Evolutionary conservation across 2,113 vertebrate species (phyloP).

Genomic region (Amphilophus citrinellus): DNA sequence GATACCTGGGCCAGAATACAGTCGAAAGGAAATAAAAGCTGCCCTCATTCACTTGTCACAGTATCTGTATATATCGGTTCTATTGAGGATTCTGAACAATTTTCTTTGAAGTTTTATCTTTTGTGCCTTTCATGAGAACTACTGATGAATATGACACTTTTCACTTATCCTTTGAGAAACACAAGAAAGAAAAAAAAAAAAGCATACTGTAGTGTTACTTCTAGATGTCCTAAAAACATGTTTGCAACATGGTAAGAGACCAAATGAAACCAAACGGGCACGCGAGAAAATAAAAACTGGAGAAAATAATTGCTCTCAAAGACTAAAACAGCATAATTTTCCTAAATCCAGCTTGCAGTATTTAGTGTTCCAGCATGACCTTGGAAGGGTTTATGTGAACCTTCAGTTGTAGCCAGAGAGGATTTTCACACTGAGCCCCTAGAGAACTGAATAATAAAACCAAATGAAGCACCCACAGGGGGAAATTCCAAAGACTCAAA

Average conservation of each 20-base stretch:
- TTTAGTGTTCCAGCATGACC: background rate
- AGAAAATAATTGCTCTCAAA: background rate
- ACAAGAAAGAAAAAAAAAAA: background rate
- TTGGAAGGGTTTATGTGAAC: conserved; percentile 15
- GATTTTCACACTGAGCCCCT: conserved; percentile 15
- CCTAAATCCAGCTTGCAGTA: background rate
- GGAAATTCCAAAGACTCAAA: conserved; percentile 32
- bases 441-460: conserved; percentile 39
- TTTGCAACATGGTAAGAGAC: background rate
- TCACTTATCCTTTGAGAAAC: background rate
- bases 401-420: conserved; percentile 7
- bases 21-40: conserved; percentile 44
- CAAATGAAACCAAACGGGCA: background rate
- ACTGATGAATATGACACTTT: background rate
- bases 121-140: background rate
- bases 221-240: background rate
- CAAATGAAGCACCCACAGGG: conserved; percentile 17
- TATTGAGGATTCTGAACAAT: conserved; percentile 5
- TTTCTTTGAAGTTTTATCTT: conserved; percentile 13
- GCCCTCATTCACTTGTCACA: conserved; percentile 39
- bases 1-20: conserved; percentile 50
- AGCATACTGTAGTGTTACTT: background rate
- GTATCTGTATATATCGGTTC: conserved; percentile 3
- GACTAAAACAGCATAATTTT: background rate
- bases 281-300: too few relatives aligned